These are phyloP conservation scores for Corythornis madagascariensis DNA, from an alignment of 2,113 vertebrate genomes.

Conservation along the genomic window DNA sequence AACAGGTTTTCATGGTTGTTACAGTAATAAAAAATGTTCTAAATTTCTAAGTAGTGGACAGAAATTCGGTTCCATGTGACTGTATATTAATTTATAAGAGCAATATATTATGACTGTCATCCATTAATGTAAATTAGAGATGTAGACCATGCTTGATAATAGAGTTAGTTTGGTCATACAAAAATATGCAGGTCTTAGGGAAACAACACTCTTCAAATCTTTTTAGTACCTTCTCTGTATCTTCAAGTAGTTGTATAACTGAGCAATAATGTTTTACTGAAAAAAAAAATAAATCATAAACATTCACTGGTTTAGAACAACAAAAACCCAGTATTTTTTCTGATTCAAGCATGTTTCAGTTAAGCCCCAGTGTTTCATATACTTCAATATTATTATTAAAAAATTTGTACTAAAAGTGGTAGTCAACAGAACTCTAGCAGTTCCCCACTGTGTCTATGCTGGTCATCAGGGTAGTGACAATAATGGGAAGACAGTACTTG, in stretches of 20 bases:
- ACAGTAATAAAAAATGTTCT: not conserved
- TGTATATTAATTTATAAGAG: not conserved
- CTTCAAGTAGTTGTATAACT: not conserved
- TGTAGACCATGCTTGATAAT: not conserved
- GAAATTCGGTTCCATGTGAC: not conserved
- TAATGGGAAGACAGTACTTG: not conserved
- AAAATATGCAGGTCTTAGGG: not conserved
- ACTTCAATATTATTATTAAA: not conserved
- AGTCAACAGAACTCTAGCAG: not conserved
- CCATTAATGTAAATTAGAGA: not conserved
- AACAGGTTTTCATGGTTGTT: not conserved
- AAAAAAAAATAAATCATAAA: not conserved
- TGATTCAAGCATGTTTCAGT: accelerated
- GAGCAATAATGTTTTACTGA: not conserved
- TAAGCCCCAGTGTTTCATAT: not conserved
- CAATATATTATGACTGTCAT: not conserved
- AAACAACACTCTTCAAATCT: accelerated
- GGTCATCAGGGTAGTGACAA: not conserved
- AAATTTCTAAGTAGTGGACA: not conserved
- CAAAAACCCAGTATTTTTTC: not conserved
- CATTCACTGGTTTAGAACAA: not conserved
- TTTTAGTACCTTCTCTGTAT: not conserved
- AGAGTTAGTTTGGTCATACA: not conserved
- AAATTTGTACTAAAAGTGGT: not conserved
- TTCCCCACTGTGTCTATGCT: not conserved